Base-by-base conservation (phyloP, 2,888 invertebrate genomes). In the Chironomus tentans region DNA sequence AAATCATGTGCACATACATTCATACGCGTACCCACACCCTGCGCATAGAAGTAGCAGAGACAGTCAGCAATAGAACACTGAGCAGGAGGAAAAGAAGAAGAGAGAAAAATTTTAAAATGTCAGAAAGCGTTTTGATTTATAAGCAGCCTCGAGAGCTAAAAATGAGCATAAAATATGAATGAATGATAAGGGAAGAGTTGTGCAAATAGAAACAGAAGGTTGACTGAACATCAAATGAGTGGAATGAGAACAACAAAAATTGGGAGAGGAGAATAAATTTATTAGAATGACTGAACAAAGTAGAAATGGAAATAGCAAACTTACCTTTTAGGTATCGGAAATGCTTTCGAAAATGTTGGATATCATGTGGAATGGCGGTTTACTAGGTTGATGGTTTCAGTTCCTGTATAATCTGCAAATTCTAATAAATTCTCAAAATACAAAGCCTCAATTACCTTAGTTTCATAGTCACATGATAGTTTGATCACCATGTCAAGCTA, bases 61-160 rank as follows among this genome's bases (percentile, higher is more conserved):
- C 38, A 38, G 38, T n/a, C 38, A 38, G 7, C 38, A 38, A 38
- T 38, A 38, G 38, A 38, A 38, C 4, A 4, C n/a, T 10, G 56
- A 56, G 56, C n/a, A 56, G 15, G 7, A 56, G 6, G 15, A 56
- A 15, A 15, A 15, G 7, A 15, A 56, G 18, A 18, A 56, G 18
- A 18, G 18, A 56, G 15, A 72, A 62, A 72, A 72, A 62, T 72
- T 72, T 71, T 71, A 62, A 72, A 72, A 72, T 72, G 72, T 72
- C 72, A 72, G 62, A 72, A 72, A 62, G 24, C 46, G 61, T 72
- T 72, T 62, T 72, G 72, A 72, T 72, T 72, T 72, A 72, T 72
- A 61, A 56, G 22, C 61, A 61, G 72, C 72, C 72, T 62, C 72
- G 62, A 62, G 72, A 72, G 72, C 72, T 72, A 62, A 61, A 72